Percentiles rank a stretch among this genome's conserved stretches.
Conservation (phyloP, 30 jellyfish, hydroid and myxozoan species). For the Aurelia sp. region DNA sequence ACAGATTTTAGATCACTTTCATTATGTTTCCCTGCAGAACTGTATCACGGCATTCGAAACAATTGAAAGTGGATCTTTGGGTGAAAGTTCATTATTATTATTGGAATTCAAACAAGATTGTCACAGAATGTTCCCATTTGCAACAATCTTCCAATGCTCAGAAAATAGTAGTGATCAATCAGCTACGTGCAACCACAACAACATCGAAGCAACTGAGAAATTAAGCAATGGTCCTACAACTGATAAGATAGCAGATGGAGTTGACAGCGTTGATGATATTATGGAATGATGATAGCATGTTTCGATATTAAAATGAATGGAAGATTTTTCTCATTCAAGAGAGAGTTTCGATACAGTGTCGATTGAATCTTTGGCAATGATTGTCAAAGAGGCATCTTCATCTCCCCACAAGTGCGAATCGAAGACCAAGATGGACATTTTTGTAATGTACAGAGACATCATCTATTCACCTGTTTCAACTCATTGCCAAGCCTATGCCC, state of each 20-base stretch:
- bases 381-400: too few relatives aligned
- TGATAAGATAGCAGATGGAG: slow-evolving; percentile 1
- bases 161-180: background rate
- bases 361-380: too few relatives aligned
- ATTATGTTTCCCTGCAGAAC: slow-evolving; percentile 12
- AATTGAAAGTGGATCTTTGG: slow-evolving; percentile 33
- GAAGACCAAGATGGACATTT: too few relatives aligned
- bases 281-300: background rate
- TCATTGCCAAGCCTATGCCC: too few relatives aligned
- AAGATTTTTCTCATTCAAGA: too few relatives aligned
- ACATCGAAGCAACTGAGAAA: background rate
- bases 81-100: slow-evolving; percentile 27
- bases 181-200: slow-evolving; percentile 7
- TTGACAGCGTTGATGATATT: background rate
- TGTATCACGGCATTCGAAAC: slow-evolving; percentile 23
- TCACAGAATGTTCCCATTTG: slow-evolving; percentile 37
- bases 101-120: slow-evolving; percentile 31
- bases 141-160: slow-evolving; percentile 32
- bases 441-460: too few relatives aligned
- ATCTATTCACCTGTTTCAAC: too few relatives aligned
- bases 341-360: too few relatives aligned
- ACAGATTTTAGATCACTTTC: background rate
- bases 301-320: too few relatives aligned
- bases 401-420: too few relatives aligned
- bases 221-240: background rate